Evolutionary conservation across 2,797 vertebrate genomes (phyloP).

Genomic region (Channallabes apus): DNA sequence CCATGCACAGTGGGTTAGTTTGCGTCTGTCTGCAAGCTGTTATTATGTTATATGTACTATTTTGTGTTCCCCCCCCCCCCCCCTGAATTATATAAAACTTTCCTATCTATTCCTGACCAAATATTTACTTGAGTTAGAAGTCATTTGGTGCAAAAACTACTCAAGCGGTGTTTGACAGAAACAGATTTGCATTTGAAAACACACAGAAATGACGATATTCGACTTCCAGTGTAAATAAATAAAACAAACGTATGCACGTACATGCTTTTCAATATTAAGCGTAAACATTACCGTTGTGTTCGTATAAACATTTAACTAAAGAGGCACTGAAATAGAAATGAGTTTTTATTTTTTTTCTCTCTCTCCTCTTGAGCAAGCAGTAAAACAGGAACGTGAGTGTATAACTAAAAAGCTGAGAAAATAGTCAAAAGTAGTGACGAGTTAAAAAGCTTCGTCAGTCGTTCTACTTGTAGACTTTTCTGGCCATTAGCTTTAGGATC

Average conservation of each 20-base stretch:
- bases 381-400: too few species aligned
- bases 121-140: background rate
- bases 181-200: background rate
- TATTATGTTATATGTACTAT: background rate
- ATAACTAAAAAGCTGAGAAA: too few species aligned
- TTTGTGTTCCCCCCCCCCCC: too few species aligned
- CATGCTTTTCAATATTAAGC: background rate
- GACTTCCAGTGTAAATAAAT: background rate
- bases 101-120: background rate
- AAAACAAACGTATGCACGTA: background rate
- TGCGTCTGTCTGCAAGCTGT: background rate
- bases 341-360: too few species aligned
- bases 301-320: background rate
- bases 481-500: background rate
- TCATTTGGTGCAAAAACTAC: background rate
- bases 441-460: background rate
- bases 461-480: background rate
- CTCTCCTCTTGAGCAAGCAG: background rate
- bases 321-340: too few species aligned
- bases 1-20: background rate
- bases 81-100: background rate
- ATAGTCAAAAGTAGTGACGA: background rate
- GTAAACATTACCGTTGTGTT: background rate
- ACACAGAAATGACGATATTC: too few species aligned
- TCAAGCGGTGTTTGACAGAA: background rate